Conservation (phyloP, 2,113 vertebrate species). For the Cheirogaleus medius region DNA sequence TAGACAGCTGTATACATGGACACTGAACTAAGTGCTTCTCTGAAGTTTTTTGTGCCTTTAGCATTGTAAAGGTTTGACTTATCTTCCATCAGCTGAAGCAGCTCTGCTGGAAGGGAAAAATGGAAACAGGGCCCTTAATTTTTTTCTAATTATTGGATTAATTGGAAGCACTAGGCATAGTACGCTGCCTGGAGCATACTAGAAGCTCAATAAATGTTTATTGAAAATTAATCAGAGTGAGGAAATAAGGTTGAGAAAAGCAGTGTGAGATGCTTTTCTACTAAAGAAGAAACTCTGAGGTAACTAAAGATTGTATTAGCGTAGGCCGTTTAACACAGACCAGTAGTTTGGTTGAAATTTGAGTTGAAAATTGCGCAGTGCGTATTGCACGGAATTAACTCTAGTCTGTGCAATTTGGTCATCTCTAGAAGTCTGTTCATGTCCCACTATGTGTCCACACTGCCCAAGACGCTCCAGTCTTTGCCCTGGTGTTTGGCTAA, state of each 20-base stretch:
- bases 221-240: conserved; percentile 16
- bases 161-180: background rate
- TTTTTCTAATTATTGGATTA: conserved; percentile 6
- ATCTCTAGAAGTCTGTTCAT: background rate
- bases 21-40: background rate
- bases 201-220: conserved; percentile 7
- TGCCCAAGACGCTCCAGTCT: background rate
- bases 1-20: background rate
- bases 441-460: background rate
- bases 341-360: background rate
- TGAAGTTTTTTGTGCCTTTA: background rate
- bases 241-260: conserved; percentile 4
- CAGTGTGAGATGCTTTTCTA: background rate
- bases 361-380: background rate
- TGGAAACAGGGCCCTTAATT: background rate
- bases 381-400: background rate
- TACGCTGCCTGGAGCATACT: background rate
- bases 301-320: conserved; percentile 11
- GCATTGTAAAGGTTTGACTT: background rate
- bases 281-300: background rate
- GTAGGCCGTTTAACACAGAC: background rate
- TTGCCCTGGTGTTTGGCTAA: background rate
- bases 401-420: background rate
- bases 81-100: background rate
- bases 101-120: background rate